phyloP scores from a whole-genome alignment of 1,140 invertebrate genomes.

The Sarcophaga peregrina region DNA sequence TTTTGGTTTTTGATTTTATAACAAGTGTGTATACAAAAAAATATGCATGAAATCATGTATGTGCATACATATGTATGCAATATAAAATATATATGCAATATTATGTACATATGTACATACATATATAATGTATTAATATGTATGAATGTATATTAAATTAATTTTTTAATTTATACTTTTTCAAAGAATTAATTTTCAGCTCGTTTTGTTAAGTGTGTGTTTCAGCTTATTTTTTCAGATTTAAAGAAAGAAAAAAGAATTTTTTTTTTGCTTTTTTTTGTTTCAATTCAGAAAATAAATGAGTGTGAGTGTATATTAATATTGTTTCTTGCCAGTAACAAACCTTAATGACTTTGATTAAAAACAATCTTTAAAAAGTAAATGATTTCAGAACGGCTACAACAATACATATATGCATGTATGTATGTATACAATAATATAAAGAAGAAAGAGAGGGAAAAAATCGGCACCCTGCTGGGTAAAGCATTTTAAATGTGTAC shows the following conservation, averaged over 20 bases:
- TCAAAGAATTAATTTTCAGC: slow-evolving; percentile 27
- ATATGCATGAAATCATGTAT: too few relatives aligned
- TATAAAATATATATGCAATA: too few relatives aligned
- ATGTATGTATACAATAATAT: too few relatives aligned
- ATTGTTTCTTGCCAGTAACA: slow-evolving; percentile 31
- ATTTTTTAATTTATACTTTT: slow-evolving; percentile 28
- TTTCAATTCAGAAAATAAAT: background rate
- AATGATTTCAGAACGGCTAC: slow-evolving; percentile 31
- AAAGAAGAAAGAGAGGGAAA: background rate
- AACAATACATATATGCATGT: background rate
- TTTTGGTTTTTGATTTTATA: too few relatives aligned
- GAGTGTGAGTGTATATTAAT: background rate
- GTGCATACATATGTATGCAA: too few relatives aligned
- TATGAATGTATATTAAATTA: background rate
- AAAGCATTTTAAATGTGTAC: slow-evolving; percentile 40
- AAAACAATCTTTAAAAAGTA: slow-evolving; percentile 39
- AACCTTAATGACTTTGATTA: slow-evolving; percentile 42
- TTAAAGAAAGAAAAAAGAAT: too few relatives aligned
- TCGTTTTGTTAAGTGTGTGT: slow-evolving; percentile 14
- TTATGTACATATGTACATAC: background rate
- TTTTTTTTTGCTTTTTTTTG: background rate
- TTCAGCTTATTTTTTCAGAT: background rate
- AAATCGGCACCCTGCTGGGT: slow-evolving; percentile 36
- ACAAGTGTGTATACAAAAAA: too few relatives aligned
- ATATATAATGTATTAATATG: background rate